Percentiles rank a stretch among this genome's conserved stretches.
These are phyloP conservation scores for Phytoseiulus persimilis DNA, from an alignment of 2,888 invertebrate species.

Conservation along the genomic window DNA sequence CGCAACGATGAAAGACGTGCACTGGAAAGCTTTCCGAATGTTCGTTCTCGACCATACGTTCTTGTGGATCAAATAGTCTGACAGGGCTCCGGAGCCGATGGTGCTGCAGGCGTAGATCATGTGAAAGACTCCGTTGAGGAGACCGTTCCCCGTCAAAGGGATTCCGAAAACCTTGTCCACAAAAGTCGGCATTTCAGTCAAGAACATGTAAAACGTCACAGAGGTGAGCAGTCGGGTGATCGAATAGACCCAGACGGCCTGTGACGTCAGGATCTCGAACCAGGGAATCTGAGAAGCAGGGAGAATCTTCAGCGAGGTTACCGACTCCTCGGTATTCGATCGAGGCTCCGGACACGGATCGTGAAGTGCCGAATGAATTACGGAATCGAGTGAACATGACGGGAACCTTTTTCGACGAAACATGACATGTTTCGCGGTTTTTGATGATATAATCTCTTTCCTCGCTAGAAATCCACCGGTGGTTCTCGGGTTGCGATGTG, in stretches of 20 bases:
- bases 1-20: neutral
- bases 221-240: neutral
- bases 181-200: conserved; percentile 27
- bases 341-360: no score
- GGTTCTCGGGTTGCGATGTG: conserved; percentile 25
- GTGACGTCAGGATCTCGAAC: neutral
- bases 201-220: conserved; percentile 10
- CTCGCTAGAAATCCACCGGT: conserved; percentile 28
- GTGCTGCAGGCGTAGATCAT: neutral
- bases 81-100: neutral
- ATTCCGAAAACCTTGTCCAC: conserved; percentile 5
- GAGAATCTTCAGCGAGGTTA: no score
- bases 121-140: neutral
- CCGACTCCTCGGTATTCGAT: no score
- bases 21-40: conserved; percentile 18
- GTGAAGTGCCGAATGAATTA: no score
- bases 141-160: conserved; percentile 19
- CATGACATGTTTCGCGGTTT: neutral
- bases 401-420: neutral
- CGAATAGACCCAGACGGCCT: neutral
- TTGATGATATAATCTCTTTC: conserved; percentile 25
- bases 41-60: neutral
- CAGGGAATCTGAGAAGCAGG: conserved; percentile 9
- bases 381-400: no score
- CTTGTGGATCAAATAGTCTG: conserved; percentile 19